These are phyloP conservation scores for Protophormia terraenovae DNA, from an alignment of 2,888 invertebrate species.

Conservation along the genomic window DNA sequence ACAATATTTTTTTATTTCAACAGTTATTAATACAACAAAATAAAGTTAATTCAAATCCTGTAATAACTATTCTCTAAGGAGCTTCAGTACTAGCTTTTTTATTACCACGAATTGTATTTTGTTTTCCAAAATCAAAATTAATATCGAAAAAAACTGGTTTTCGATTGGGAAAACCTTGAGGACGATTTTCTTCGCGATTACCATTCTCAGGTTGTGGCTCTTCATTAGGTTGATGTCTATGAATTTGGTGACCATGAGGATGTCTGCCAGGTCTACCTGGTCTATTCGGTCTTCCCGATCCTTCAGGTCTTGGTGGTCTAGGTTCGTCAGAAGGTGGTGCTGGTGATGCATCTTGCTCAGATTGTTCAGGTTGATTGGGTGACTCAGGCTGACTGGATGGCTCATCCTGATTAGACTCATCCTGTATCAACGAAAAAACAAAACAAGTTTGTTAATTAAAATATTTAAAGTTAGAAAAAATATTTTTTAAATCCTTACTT, in stretches of 20 bases:
- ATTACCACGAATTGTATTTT: background rate
- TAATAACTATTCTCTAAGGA: no score
- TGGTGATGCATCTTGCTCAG: background rate
- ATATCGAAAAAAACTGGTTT: background rate
- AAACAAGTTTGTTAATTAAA: no score
- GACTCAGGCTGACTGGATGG: no score
- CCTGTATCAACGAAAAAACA: no score
- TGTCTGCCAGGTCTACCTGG: background rate
- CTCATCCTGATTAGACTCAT: conserved; percentile 8
- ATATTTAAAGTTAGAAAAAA: no score
- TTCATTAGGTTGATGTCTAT: background rate
- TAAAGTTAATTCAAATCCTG: no score
- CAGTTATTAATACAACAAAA: no score
- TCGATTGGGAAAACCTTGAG: background rate
- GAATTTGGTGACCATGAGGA: background rate
- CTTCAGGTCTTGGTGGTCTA: background rate
- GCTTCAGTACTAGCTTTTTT: background rate
- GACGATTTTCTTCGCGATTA: background rate
- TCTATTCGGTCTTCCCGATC: background rate
- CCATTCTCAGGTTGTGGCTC: background rate
- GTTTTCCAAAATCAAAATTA: background rate
- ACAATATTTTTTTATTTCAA: no score
- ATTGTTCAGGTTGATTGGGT: background rate
- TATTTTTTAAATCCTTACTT: conserved; percentile 21
- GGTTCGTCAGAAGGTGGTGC: background rate